phyloP scores from a whole-genome alignment of 2,888 invertebrate genomes.

The Monoplex corrugatus region DNA sequence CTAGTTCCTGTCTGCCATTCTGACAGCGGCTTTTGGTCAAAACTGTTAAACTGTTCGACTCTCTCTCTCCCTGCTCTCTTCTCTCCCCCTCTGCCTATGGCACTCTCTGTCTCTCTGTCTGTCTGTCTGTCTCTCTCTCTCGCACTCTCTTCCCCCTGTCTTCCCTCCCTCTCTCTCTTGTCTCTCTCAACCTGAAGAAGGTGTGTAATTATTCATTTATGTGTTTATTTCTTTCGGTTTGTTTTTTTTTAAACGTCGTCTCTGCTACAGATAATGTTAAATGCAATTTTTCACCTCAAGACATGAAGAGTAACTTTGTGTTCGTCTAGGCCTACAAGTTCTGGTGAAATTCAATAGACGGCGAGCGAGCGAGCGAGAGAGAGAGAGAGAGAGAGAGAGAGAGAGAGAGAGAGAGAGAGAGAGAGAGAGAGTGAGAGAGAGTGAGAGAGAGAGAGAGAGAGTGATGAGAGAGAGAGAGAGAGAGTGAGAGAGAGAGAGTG shows the following conservation, averaged over 20 bases:
- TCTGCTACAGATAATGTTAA: not conserved
- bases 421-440: not conserved
- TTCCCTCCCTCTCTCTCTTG: not conserved
- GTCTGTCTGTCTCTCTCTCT: not conserved
- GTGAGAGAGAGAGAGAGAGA: not conserved
- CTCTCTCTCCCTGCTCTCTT: too few relatives aligned
- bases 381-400: not conserved
- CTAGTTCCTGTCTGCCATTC: too few relatives aligned
- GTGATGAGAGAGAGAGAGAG: not conserved
- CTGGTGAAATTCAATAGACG: not conserved
- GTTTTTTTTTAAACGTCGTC: not conserved
- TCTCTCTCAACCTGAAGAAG: not conserved
- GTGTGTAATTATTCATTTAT: too few relatives aligned
- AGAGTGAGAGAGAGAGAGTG: not conserved
- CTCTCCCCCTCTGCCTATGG: too few relatives aligned
- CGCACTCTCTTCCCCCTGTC: not conserved
- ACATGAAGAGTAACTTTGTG: not conserved
- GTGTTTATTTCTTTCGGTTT: too few relatives aligned
- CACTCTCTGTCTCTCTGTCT: conserved; percentile 24
- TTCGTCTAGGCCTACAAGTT: not conserved
- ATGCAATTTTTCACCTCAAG: not conserved
- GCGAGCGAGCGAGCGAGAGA: too few relatives aligned
- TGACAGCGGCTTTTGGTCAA: too few relatives aligned
- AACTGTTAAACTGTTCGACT: too few relatives aligned
- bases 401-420: not conserved